phyloP scores from a whole-genome alignment of 2,113 vertebrate genomes.

The Mus pahari region DNA sequence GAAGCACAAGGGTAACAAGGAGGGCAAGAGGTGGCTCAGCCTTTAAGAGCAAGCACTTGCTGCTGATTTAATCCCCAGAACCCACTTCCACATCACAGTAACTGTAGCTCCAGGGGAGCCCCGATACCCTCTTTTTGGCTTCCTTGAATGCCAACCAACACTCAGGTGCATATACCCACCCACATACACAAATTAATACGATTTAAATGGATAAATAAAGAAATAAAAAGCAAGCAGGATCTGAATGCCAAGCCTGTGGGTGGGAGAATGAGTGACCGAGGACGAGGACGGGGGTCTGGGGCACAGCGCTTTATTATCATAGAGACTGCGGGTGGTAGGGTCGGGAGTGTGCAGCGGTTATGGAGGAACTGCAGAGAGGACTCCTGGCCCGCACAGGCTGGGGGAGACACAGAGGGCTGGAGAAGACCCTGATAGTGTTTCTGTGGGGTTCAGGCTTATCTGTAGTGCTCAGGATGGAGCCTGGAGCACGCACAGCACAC shows the following conservation, averaged over 20 bases:
- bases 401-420: background rate
- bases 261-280: background rate
- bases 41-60: background rate
- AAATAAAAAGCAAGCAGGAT: background rate
- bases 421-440: background rate
- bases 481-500: background rate
- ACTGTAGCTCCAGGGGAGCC: too few species aligned
- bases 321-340: background rate
- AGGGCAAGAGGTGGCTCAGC: background rate
- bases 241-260: background rate
- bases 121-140: background rate
- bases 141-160: background rate
- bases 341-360: background rate
- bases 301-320: too few species aligned
- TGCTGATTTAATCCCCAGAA: background rate
- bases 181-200: background rate
- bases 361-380: background rate
- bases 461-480: too few species aligned
- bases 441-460: background rate
- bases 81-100: background rate
- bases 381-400: background rate
- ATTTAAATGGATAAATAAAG: background rate
- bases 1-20: background rate
- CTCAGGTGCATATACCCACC: background rate
- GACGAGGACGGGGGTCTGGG: background rate